Percentiles rank a stretch among this genome's conserved stretches.
Conservation (phyloP, 2,888 invertebrate species). For the Hydriomena furcata region DNA sequence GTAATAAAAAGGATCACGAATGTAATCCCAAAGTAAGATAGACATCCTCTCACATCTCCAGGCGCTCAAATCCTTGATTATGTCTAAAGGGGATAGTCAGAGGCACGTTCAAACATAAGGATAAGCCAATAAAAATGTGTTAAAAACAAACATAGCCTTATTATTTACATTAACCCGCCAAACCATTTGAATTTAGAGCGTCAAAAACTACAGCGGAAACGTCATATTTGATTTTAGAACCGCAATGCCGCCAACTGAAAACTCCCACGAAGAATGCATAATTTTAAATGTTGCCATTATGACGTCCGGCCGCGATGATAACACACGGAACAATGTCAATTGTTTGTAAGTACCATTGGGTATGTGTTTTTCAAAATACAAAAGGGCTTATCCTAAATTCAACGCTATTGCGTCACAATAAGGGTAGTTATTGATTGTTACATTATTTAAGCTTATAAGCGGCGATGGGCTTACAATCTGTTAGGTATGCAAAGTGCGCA, state of each 20-base stretch:
- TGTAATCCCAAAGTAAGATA: too few species aligned
- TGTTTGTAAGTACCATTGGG: conserved; percentile 21
- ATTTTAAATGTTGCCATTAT: conserved; percentile 38
- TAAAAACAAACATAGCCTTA: too few species aligned
- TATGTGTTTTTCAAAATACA: conserved; percentile 27
- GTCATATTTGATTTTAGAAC: conserved; percentile 27
- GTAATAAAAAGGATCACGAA: too few species aligned
- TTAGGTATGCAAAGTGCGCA: too few species aligned
- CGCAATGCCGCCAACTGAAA: conserved; percentile 26
- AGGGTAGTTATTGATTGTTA: neutral
- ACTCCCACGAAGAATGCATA: conserved; percentile 37
- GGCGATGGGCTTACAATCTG: too few species aligned
- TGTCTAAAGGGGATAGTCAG: too few species aligned
- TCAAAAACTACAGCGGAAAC: conserved; percentile 21
- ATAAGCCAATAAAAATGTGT: too few species aligned
- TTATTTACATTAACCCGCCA: neutral
- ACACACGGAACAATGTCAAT: conserved; percentile 30
- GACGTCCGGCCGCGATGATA: conserved; percentile 33
- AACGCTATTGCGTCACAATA: neutral
- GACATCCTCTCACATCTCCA: too few species aligned
- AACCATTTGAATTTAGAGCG: conserved; percentile 9
- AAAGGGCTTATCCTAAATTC: conserved; percentile 6
- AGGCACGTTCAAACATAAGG: too few species aligned
- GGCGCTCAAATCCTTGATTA: too few species aligned
- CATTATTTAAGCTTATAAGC: too few species aligned